Evolutionary conservation across 2,797 vertebrate species (phyloP), one percentile per base, ranked within the genome.

Genomic region (Gadopsis bispinosus): DNA sequence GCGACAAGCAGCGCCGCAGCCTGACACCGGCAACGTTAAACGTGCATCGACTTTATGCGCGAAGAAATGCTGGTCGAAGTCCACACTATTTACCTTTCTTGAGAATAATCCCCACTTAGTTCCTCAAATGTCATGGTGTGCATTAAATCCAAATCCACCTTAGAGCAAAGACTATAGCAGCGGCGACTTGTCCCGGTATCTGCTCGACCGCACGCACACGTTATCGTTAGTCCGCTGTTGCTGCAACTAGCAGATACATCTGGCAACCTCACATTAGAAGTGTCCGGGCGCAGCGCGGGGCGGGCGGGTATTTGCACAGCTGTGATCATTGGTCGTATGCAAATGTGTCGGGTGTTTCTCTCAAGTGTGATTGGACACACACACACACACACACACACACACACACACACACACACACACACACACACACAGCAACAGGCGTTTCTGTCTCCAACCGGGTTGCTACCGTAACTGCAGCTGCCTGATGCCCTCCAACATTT

Each of bases 81-180:
- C 26, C 13, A 5, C 1, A 31, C 5, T 7, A 75, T 69, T 89
- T 94, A 97, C 93, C 95, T 95, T 88, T 95, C 95, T 48, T 95
- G 95, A 89, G 95, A 96, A 20, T 95, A 96, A 91, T 96, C 96
- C 55, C 96, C 94, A 83, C 86, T 95, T 81, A 96, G 89, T 88
- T 98, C 97, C 91, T 99, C 97, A 95, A 99, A 91, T 60, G 97
- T 98, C 97, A 98, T 98, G 80, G 82, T 96, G 95, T 87, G 84
- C 93, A 92, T 94, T 85, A 83, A 95, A 91, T 95, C 92, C 91
- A 91, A 91, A 75, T 88, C 84, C 84, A 59, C 56, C 20, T 74
- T 26, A 65, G 84, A 62, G 60, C 39, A 76, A 76, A 77, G 20
- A 41, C 59, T 7, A 47, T 2, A 14, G 53, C 51, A 19, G 35